Conservation (phyloP, 2,113 vertebrate species). For the Hirundichthys speculiger region DNA sequence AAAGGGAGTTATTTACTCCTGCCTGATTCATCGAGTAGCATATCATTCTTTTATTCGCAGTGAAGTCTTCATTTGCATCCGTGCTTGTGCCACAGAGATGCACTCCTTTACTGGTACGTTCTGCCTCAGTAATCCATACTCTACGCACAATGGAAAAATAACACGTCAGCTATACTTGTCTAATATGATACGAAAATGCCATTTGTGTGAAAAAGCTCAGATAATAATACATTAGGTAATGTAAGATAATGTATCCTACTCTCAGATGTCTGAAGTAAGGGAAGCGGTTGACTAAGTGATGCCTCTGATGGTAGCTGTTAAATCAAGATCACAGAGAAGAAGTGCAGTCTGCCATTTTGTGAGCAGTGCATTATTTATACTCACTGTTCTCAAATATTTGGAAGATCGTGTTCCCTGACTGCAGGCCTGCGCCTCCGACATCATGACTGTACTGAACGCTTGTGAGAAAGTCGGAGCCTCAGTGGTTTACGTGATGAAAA, state of each 20-base stretch:
- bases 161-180: no score
- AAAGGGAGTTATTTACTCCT: no score
- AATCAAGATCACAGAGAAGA: conserved; percentile 34
- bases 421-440: conserved; percentile 27
- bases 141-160: no score
- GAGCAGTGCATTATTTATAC: no score
- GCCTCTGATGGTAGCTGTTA: conserved; percentile 11
- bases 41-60: no score
- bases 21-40: no score
- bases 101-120: no score
- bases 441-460: conserved; percentile 45
- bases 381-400: conserved; percentile 17
- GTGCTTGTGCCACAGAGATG: no score
- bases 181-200: no score
- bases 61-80: no score
- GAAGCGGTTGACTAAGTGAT: conserved; percentile 6
- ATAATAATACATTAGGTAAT: background rate
- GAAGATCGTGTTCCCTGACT: conserved; percentile 15
- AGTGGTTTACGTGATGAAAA: conserved; percentile 35
- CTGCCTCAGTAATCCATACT: no score
- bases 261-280: conserved; percentile 2
- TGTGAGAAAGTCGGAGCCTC: conserved; percentile 46
- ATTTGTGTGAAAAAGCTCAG: no score
- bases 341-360: conserved; percentile 22
- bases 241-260: conserved; percentile 1